Conservation (phyloP, 2,888 invertebrate genomes). For the Lagria hirta region DNA sequence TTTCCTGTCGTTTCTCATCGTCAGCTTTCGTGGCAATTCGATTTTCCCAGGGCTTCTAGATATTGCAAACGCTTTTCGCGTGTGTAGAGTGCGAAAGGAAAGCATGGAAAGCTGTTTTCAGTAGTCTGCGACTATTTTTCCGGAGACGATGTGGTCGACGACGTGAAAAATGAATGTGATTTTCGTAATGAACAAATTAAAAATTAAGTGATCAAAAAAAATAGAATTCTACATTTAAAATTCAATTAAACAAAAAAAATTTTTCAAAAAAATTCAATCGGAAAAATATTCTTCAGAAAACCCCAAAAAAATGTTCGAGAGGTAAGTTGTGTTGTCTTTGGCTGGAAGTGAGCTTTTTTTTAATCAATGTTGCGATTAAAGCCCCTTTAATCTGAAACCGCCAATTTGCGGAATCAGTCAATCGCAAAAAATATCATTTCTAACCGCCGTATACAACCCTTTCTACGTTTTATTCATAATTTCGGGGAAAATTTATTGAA, state of each 20-base stretch:
- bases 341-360: too few species aligned
- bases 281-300: background rate
- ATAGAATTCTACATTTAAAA: too few species aligned
- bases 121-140: conserved; percentile 17
- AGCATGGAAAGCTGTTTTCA: conserved; percentile 21
- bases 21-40: conserved; percentile 17
- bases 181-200: background rate
- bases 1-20: conserved; percentile 22
- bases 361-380: too few species aligned
- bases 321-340: conserved; percentile 1
- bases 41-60: conserved; percentile 29
- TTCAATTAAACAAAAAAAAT: too few species aligned
- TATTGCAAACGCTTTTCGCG: conserved; percentile 25
- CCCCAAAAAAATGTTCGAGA: background rate
- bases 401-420: too few species aligned
- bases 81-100: conserved; percentile 21
- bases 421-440: background rate
- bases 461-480: too few species aligned
- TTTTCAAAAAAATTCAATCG: background rate
- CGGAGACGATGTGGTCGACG: background rate
- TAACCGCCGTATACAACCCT: too few species aligned
- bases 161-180: background rate
- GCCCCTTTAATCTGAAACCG: too few species aligned
- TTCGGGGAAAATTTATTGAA: too few species aligned
- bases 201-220: background rate